Evolutionary conservation across 2,113 vertebrate genomes (phyloP), one percentile per base, ranked within the genome.

Genomic region (Eptesicus fuscus): DNA sequence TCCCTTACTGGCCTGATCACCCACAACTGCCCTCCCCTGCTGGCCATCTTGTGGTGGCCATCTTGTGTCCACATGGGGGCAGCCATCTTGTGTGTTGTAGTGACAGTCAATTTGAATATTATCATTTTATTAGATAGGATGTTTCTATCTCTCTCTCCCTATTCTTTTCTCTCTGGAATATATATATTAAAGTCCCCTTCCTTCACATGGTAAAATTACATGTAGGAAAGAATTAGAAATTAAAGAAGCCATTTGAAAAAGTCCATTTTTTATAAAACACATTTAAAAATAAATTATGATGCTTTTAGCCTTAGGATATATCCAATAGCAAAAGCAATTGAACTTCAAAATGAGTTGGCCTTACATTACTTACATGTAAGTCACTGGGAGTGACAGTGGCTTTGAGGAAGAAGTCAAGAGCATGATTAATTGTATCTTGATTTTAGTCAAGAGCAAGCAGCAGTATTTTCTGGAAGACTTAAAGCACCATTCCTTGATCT

Each of bases 401-500:
- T 93, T 96, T 91, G 85, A 94, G 49, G 90, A 37, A 83, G 83
- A 61, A 94, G 65, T 79, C 95, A 94, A 65, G 32, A 87, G 91
- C 61, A 18, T 97, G 96, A 97, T 96, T 97, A 97, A 97, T 96
- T 97, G 59, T 61, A 92, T 96, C 82, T 97, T 95, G 77, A 94
- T 96, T 97, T 82, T 40, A 8, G 74, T 78, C 91, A 98, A 94
- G 65, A 97, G 61, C 13, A 92, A 93, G 88, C n/a, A 90, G 83
- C 56, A 82, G 53, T 91, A 44, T 83, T 90, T 96, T 92, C 83
- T 96, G 78, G 90, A 93, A 98, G 98, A 98, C 98, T 98, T 98
- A 98, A 98, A 97, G 98, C 98, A 98, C 98, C 98, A 97, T 98
- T 98, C 98, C 98, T 92, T 98, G 98, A 98, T 98, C 98, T 98